Evolutionary conservation across 2,797 vertebrate genomes (phyloP), one percentile per base, ranked within the genome.

Genomic region (Paedocypris micromegethes): DNA sequence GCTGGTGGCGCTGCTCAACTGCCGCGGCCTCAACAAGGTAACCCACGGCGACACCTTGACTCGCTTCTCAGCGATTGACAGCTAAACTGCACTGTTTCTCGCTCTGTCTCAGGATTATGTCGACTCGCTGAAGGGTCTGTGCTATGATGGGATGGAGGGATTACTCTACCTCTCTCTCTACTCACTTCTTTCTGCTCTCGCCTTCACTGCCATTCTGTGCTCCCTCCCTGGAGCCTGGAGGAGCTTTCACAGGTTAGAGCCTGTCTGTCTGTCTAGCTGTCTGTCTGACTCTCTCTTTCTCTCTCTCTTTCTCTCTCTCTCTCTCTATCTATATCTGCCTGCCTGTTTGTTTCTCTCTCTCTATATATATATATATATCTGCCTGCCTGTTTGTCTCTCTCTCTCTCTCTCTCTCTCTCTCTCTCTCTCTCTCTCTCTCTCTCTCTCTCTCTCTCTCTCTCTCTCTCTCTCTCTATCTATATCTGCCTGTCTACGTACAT

Each of bases 91-190:
- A 23, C 23, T 23, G 23, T 23, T 23, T 23, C 23, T 23, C 23
- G 23, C 23, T 23, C 23, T 1, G 1, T 66, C 42, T 45, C 9
- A 95, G 94, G 93, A 95, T 81, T 95, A 95, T 37, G 86, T 92
- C 1, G 88, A 92, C 50, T 93, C 93, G 41, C 82, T 96, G 77
- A 92, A 93, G 73, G 94, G 94, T 66, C 83, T 96, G 75, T 96
- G 94, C 56, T 94, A 92, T 55, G 94, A 96, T 6, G 91, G 93
- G 70, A 92, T 95, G 89, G 93, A 95, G 79, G 93, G 93, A 37
- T 75, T 93, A 78, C 89, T 93, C 45, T 93, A 91, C 79, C 86
- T 88, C 61, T 87, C 83, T 39, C 88, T 93, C n/a, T 93, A 90
- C 84, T 92, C 91, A 4, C 90, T 89, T 81, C 89, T 94, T 59